A percentile compares a stretch with the other conserved stretches of the same genome.
phyloP scores from a whole-genome alignment of 2,797 vertebrate species.

The Alosa sapidissima region DNA sequence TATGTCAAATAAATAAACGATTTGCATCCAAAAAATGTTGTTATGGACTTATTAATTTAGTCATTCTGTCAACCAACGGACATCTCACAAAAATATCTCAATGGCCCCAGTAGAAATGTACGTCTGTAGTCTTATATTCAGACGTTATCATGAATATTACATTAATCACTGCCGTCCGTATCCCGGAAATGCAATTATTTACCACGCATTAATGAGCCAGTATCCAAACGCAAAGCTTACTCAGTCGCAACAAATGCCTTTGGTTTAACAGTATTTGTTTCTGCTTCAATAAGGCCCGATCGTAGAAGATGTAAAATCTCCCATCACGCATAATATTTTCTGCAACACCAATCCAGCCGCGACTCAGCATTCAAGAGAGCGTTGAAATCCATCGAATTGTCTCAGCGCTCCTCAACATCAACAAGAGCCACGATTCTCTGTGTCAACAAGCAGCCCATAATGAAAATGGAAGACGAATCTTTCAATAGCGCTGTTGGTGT shows the following conservation, averaged over 20 bases:
- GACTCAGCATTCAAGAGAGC: conserved; percentile 31
- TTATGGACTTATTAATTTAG: conserved; percentile 38
- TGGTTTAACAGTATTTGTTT: conserved; percentile 45
- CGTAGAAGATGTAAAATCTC: conserved; percentile 37
- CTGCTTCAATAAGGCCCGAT: conserved; percentile 57
- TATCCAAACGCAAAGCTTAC: conserved; percentile 52
- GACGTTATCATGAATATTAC: conserved; percentile 24
- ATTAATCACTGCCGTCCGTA: not conserved
- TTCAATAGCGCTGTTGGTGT: conserved; percentile 7
- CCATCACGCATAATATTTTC: conserved; percentile 33
- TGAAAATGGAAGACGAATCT: not conserved
- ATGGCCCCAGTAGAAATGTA: conserved; percentile 24
- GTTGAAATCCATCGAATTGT: conserved; percentile 31
- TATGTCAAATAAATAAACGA: conserved; percentile 16
- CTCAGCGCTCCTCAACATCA: conserved; percentile 31
- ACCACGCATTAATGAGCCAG: conserved; percentile 31
- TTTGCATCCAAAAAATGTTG: conserved; percentile 33
- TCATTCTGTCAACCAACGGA: conserved; percentile 35
- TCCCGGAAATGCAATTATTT: not conserved
- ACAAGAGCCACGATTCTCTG: conserved; percentile 6
- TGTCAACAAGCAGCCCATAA: conserved; percentile 19
- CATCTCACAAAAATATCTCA: conserved; percentile 40
- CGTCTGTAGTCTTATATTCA: not conserved
- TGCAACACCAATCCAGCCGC: conserved; percentile 30
- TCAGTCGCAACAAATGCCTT: conserved; percentile 30